Base-by-base conservation (phyloP, 2,888 invertebrate genomes). In the Nephrocerus scutellatus region DNA sequence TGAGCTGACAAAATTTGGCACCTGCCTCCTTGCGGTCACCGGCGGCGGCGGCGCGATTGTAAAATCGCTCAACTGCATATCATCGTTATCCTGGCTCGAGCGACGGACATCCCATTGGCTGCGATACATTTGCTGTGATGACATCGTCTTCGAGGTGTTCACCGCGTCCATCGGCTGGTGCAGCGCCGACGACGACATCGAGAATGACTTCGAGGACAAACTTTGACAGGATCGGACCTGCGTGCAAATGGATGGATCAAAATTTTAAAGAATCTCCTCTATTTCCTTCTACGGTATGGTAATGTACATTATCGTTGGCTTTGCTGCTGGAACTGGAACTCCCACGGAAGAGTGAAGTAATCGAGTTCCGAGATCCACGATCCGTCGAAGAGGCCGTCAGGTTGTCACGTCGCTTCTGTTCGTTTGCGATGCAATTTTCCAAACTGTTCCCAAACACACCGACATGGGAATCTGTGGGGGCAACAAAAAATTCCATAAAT, bases 171-270 rank as follows among this genome's bases (percentile, higher is more conserved):
- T 20, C 23, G 24, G 19, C 23, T 16, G 20, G 29, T 4, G 20
- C 25, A 7, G 21, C 24, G 23, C 21, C 23, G 35, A 24, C 36
- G 16, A 32, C 38, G 29, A 39, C 39, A 41, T 34, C 30, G 6
- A 36, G 36, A 40, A 38, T 2, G 47, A 43, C 24, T 53, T 59
- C 2, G 73, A 70, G 49, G 77, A 72, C 34, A 80, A 60, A 25
- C 82, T 84, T 59, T 86, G 86, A 54, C 82, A 84, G 31, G 86
- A 86, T 51, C 84, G 84, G 61, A 78, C 81, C 85, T 86, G 71
- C 3, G 75, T 26, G 15, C 2, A 19, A 37, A 13, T 13, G 14
- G 14, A 8, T 26, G 14, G n/a, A 26, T 26, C 6, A 14, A 9
- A n/a, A n/a, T n/a, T 7, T 31, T 12, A 25, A 25, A 14, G 12